Conservation (phyloP, 2,113 vertebrate genomes). For the Opisthocomus hoazin region DNA sequence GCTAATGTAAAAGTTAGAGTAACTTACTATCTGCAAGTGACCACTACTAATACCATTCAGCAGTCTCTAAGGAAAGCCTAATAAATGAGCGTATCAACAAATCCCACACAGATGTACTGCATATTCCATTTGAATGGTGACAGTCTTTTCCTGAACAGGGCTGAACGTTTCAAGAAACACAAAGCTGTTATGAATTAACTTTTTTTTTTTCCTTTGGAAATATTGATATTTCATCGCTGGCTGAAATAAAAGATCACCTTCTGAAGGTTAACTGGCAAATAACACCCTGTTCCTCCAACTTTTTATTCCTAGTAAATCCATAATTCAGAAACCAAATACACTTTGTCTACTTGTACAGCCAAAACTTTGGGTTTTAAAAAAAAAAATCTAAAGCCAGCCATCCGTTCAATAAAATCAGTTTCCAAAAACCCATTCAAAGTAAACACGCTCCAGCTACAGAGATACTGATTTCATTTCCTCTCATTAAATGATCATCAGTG, state of each 20-base stretch:
- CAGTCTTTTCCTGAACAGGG: not conserved
- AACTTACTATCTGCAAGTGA: not conserved
- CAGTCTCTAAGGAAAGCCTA: not conserved
- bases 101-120: rapidly evolving
- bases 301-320: not conserved
- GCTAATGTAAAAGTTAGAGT: not conserved
- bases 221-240: not conserved
- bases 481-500: not conserved
- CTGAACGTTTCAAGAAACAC: not conserved
- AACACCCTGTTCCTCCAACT: not conserved
- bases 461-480: not conserved
- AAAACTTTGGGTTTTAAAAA: not conserved
- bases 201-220: not conserved
- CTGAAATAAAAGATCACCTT: not conserved
- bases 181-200: not conserved
- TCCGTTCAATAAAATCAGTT: not conserved
- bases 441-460: not conserved
- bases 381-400: not conserved
- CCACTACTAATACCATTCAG: not conserved
- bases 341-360: not conserved
- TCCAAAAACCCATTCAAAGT: not conserved
- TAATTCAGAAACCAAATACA: not conserved
- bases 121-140: not conserved
- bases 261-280: not conserved
- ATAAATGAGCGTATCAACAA: not conserved